Conservation (phyloP, 2,888 invertebrate species). For the Meteorus colon region DNA sequence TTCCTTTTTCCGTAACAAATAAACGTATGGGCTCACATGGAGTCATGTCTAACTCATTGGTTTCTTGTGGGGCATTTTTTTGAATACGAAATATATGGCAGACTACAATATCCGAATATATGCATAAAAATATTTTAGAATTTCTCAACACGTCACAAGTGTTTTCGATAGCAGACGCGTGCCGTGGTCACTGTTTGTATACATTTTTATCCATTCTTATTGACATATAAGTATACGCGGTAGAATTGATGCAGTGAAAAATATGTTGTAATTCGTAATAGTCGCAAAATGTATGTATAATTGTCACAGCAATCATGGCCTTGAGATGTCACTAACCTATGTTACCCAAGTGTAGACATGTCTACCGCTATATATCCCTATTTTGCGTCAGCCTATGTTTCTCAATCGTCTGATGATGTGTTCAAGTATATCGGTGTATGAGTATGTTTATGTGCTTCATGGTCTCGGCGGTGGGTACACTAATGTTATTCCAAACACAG, state of each 20-base stretch:
- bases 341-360: constrained; percentile 61
- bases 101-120: too few relatives aligned
- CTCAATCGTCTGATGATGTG: neutral
- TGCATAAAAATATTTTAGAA: too few relatives aligned
- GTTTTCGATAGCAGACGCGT: too few relatives aligned
- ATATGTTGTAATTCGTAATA: neutral
- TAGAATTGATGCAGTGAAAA: neutral
- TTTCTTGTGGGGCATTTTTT: too few relatives aligned
- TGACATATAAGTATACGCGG: too few relatives aligned
- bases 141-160: too few relatives aligned
- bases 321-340: constrained; percentile 70
- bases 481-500: constrained; percentile 68
- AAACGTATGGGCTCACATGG: too few relatives aligned
- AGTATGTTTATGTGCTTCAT: constrained; percentile 1
- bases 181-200: too few relatives aligned
- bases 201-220: too few relatives aligned
- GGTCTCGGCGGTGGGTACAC: constrained; percentile 46
- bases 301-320: constrained; percentile 54
- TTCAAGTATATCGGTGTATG: constrained; percentile 5
- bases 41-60: too few relatives aligned
- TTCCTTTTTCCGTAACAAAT: too few relatives aligned
- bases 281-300: neutral
- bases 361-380: constrained; percentile 48
- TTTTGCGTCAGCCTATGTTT: constrained; percentile 14
- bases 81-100: too few relatives aligned